These are phyloP conservation scores for Otocyon megalotis DNA, from an alignment of 2,113 vertebrate species.

Conservation along the genomic window DNA sequence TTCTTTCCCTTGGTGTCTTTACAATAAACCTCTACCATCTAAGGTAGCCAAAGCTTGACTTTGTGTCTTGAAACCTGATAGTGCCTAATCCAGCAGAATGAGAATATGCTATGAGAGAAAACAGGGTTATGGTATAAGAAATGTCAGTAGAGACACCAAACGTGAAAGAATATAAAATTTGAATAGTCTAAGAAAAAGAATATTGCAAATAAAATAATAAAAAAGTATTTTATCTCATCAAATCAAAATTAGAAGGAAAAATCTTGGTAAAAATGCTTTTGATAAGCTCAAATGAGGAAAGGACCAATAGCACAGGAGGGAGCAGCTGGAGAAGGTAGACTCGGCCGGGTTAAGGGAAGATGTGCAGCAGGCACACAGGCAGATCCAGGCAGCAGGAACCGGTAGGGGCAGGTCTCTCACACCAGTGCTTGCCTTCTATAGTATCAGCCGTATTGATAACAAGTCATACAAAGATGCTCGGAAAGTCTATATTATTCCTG, in stretches of 20 bases:
- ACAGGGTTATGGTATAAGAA: fast-evolving
- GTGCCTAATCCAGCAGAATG: fast-evolving
- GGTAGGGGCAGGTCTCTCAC: conserved; percentile 19
- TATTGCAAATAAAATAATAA: background rate
- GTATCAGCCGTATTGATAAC: conserved; percentile 50
- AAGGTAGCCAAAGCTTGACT: background rate
- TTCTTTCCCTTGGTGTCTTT: background rate
- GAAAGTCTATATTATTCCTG: conserved; percentile 4
- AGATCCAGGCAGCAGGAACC: background rate
- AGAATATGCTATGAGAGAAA: fast-evolving
- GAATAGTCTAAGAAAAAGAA: background rate
- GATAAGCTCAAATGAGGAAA: background rate
- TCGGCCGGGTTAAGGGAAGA: no score
- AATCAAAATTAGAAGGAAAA: background rate
- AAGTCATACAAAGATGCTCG: conserved; percentile 71
- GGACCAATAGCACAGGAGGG: background rate
- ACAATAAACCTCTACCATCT: background rate
- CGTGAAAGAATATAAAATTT: background rate
- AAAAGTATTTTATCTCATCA: background rate
- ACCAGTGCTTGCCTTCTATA: conserved; percentile 21
- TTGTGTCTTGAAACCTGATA: no score
- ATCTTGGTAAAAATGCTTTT: background rate
- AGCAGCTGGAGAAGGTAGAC: background rate
- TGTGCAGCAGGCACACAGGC: fast-evolving
- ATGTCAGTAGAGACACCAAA: fast-evolving